Base-by-base conservation (phyloP, 2,797 vertebrate species). In the Pteronotus mesoamericanus region DNA sequence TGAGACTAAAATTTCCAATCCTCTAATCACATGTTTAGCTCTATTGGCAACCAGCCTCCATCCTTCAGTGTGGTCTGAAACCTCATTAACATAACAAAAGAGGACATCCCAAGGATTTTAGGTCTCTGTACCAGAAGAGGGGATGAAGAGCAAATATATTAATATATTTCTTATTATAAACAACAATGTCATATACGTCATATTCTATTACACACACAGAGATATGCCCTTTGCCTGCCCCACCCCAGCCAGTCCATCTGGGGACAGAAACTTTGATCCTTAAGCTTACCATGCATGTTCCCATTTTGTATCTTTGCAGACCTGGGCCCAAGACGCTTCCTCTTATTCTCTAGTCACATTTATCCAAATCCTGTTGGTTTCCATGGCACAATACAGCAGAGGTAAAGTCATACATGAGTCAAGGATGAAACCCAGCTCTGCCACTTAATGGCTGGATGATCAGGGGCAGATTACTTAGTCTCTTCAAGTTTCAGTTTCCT, bases 341-440 rank as follows among this genome's bases (percentile, higher is more conserved):
- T 78, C 59, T 32, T 88, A 57, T 53, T 46, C 68, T 78, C 19
- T 46, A 74, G 32, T 68, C 34, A 37, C 2, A 42, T 68, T 82
- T 89, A 83, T 37, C 19, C 18, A 89, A 94, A 85, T 75, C 44
- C 39, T 48, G 26, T 12, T 61, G 8, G 32, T 80, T 19, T 91
- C 46, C n/a, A 24, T 53, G 78, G 92, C 10, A 24, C 10, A 75
- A 12, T 22, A 53, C 9, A 71, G 57, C 77, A 51, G 3, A 55
- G 34, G 90, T 80, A 51, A 94, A 90, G 34, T 32, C 59, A 92
- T 89, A 26, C 11, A 22, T 21, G 57, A 94, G 64, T 78, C 80
- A 77, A 39, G 18, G 3, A 8, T 29, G 48, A 90, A 94, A 90
- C 29, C 46, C n/a, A 88, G 72, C 4, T 82, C 71, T 95, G 32